Evolutionary conservation across 2,888 invertebrate species (phyloP).

Genomic region (Plebejus anna): DNA sequence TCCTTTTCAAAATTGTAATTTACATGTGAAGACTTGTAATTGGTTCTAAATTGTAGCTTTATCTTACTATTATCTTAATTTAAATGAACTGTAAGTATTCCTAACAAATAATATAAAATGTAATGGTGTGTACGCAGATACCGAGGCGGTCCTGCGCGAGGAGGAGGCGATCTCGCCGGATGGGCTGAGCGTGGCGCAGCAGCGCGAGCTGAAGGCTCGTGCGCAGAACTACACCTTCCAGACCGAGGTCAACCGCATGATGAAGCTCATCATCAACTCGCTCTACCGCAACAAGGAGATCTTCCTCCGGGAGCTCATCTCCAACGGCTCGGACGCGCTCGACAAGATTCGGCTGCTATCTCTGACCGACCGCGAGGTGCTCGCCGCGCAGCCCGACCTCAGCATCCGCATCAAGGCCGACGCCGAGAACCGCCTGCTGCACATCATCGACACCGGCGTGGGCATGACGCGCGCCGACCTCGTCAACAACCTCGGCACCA

Average conservation of each 20-base stretch:
- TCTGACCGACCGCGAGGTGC: constrained; percentile 89
- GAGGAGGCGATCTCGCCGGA: constrained; percentile 98
- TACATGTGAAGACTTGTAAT: no score
- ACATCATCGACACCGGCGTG: constrained; percentile 97
- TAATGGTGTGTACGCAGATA: constrained; percentile 79
- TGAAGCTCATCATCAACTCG: constrained; percentile 99
- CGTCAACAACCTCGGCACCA: constrained; percentile 97
- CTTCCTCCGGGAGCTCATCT: constrained; percentile 98
- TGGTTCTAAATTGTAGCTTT: no score
- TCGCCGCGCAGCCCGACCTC: constrained; percentile 90
- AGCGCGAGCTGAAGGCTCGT: constrained; percentile 93
- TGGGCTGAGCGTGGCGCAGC: constrained; percentile 95
- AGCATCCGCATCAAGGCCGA: constrained; percentile 95
- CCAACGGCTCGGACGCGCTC: constrained; percentile 98
- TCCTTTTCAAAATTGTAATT: no score
- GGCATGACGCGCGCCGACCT: constrained; percentile 98
- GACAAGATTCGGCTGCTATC: constrained; percentile 98
- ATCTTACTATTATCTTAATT: no score
- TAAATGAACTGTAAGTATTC: no score
- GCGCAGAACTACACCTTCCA: constrained; percentile 95
- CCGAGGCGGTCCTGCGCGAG: constrained; percentile 93
- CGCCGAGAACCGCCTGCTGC: constrained; percentile 93
- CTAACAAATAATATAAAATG: not conserved
- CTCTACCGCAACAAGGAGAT: constrained; percentile 99
- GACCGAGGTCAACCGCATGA: constrained; percentile 99